Percentiles rank a stretch among this genome's conserved stretches.
These are phyloP conservation scores for Drosophila littoralis DNA, from an alignment of 1,140 invertebrate genomes.

Conservation along the genomic window DNA sequence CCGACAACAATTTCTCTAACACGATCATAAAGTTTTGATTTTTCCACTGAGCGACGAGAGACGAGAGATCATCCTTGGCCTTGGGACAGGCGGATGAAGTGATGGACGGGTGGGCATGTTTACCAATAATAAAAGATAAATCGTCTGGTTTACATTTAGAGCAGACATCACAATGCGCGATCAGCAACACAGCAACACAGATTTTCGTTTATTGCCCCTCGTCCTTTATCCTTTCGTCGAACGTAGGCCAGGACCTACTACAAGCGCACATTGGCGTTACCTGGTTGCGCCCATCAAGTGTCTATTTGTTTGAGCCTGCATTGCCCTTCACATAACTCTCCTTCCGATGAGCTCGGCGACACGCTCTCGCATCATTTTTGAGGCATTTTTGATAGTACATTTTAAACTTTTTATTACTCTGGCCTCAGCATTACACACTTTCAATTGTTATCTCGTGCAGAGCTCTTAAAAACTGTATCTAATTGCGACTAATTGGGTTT, in stretches of 20 bases:
- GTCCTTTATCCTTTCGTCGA: constrained; percentile 71
- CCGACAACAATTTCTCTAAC: constrained; percentile 31
- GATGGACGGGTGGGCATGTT: constrained; percentile 53
- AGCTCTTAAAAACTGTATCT: constrained; percentile 48
- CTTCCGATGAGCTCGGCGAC: constrained; percentile 28
- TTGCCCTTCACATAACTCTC: constrained; percentile 15
- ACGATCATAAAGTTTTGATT: constrained; percentile 75
- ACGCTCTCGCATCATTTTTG: constrained; percentile 68
- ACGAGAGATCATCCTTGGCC: constrained; percentile 66
- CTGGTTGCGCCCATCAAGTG: constrained; percentile 37
- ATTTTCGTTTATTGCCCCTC: constrained; percentile 44
- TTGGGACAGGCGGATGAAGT: constrained; percentile 43
- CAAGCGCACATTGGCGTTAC: constrained; percentile 26
- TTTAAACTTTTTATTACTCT: constrained; percentile 59
- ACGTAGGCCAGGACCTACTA: constrained; percentile 15
- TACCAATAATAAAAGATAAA: constrained; percentile 79
- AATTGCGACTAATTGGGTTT: constrained; percentile 69
- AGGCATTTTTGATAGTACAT: constrained; percentile 42
- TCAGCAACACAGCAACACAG: constrained; percentile 63
- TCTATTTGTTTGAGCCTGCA: neutral
- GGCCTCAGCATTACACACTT: constrained; percentile 9
- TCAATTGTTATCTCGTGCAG: constrained; percentile 28
- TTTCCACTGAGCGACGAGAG: constrained; percentile 53
- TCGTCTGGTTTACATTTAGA: constrained; percentile 80
- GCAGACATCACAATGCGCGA: constrained; percentile 66